A percentile compares a stretch with the other conserved stretches of the same genome.
These are phyloP conservation scores for Catamblyrhynchus diadema DNA, from an alignment of 2,797 vertebrate species.

Conservation along the genomic window DNA sequence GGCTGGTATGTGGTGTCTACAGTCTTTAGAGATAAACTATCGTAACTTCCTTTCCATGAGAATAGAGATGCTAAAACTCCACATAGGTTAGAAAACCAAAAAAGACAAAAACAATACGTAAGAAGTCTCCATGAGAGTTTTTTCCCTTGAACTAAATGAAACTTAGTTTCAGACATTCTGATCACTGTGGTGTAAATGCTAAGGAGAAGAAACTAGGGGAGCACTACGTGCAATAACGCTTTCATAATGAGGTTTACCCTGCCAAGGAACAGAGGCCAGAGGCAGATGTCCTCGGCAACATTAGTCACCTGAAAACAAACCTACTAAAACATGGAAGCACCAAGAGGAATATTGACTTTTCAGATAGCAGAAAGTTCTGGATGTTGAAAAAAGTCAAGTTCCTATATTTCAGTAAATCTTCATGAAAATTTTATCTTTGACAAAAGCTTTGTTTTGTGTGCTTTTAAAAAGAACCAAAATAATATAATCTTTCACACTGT, in stretches of 20 bases:
- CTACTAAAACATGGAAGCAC: background rate
- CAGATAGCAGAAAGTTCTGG: background rate
- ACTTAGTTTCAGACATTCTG: background rate
- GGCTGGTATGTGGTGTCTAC: no score
- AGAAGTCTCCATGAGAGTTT: background rate
- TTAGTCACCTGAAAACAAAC: background rate
- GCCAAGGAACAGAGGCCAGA: background rate
- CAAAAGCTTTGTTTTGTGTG: background rate
- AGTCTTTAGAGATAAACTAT: background rate
- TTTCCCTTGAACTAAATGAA: background rate
- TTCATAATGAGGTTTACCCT: background rate
- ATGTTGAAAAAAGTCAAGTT: background rate
- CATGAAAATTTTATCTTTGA: background rate
- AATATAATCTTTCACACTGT: background rate
- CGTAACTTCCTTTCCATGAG: background rate
- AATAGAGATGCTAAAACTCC: background rate
- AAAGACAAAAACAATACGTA: fast-evolving
- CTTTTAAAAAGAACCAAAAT: background rate
- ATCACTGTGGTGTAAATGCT: background rate
- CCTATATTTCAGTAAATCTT: background rate
- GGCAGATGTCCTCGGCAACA: background rate
- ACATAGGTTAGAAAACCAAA: background rate
- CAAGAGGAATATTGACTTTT: background rate
- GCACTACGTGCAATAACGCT: background rate
- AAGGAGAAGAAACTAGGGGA: background rate